These are phyloP conservation scores for Anadara kagoshimensis DNA, from an alignment of 1,140 invertebrate genomes.

Conservation along the genomic window DNA sequence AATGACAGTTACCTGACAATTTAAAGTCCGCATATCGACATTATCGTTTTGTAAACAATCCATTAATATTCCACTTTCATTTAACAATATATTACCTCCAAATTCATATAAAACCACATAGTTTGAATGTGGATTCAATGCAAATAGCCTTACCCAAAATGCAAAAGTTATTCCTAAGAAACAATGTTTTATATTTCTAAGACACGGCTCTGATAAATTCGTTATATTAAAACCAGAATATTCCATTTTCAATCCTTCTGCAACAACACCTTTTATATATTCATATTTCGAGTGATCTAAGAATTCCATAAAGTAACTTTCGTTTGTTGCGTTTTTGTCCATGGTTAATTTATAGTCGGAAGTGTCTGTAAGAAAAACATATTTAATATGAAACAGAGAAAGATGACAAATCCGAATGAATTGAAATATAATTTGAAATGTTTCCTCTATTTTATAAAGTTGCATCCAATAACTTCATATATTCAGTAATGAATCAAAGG, in stretches of 20 bases:
- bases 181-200: slow-evolving; percentile 21
- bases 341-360: too few species aligned
- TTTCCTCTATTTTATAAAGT: too few species aligned
- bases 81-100: slow-evolving; percentile 14
- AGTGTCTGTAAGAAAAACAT: neutral
- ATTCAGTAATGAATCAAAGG: too few species aligned
- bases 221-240: slow-evolving; percentile 16
- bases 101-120: slow-evolving; percentile 8
- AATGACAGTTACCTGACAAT: slow-evolving; percentile 3
- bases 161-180: slow-evolving; percentile 28
- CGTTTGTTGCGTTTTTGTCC: too few species aligned
- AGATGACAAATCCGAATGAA: too few species aligned
- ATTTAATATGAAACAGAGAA: too few species aligned
- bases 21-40: neutral
- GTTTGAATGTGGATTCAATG: neutral
- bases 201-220: slow-evolving; percentile 1
- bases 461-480: neutral
- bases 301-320: too few species aligned
- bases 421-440: too few species aligned
- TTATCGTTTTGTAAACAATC: slow-evolving; percentile 6
- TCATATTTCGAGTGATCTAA: neutral
- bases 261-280: slow-evolving; percentile 4
- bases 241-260: slow-evolving; percentile 15
- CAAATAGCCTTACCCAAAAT: slow-evolving; percentile 14
- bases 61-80: slow-evolving; percentile 17